Conservation (phyloP, 2,888 invertebrate species). For the Spisula solida region DNA sequence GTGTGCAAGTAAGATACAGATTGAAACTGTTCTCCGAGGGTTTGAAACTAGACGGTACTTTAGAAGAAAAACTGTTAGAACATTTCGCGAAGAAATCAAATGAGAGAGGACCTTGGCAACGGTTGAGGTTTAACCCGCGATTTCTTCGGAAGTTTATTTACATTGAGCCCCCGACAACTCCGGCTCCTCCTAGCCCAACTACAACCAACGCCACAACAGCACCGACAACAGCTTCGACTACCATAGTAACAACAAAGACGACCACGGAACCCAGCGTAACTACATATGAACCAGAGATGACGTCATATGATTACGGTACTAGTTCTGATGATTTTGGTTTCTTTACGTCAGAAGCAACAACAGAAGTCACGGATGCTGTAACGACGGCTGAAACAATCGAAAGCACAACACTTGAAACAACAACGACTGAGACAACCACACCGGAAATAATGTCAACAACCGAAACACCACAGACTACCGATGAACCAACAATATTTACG, state of each 20-base stretch:
- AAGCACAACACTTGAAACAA: not conserved
- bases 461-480: not conserved
- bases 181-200: conserved; percentile 16
- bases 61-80: conserved; percentile 51
- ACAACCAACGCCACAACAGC: not conserved
- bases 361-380: not conserved
- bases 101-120: conserved; percentile 63
- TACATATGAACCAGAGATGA: not conserved
- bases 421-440: not conserved
- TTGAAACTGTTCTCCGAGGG: conserved; percentile 56
- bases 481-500: not conserved
- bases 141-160: conserved; percentile 46
- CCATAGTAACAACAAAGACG: not conserved
- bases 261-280: not conserved
- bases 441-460: not conserved
- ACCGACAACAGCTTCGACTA: not conserved
- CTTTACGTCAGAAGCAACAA: not conserved
- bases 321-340: not conserved
- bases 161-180: conserved; percentile 50
- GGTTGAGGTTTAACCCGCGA: conserved; percentile 51
- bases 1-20: conserved; percentile 61
- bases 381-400: not conserved
- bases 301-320: not conserved
- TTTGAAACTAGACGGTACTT: conserved; percentile 44
- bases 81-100: conserved; percentile 56